These are phyloP conservation scores for Tragopan temminckii DNA, from an alignment of 2,797 vertebrate genomes.

Conservation along the genomic window DNA sequence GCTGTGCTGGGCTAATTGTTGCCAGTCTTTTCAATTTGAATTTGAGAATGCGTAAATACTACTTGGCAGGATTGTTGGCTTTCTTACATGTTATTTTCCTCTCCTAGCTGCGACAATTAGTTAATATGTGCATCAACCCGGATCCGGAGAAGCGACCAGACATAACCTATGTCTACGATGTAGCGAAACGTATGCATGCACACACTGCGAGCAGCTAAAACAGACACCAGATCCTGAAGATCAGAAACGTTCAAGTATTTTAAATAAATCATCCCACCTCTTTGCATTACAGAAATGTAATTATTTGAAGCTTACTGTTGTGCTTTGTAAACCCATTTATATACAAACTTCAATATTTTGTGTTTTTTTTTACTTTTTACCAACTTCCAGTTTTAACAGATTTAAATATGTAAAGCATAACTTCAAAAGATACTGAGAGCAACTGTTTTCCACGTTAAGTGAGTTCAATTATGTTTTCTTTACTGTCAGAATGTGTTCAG, in stretches of 20 bases:
- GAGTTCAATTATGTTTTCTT: slow-evolving; percentile 8
- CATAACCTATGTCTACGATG: slow-evolving; percentile 93
- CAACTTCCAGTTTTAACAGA: not conserved
- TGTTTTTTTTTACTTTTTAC: slow-evolving; percentile 18
- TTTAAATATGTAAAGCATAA: not conserved
- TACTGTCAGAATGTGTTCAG: slow-evolving; percentile 1
- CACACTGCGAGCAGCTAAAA: slow-evolving; percentile 87
- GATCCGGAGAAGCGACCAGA: slow-evolving; percentile 98
- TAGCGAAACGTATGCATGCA: slow-evolving; percentile 94
- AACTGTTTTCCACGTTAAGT: not conserved
- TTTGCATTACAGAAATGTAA: slow-evolving; percentile 24
- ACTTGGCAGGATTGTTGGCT: not conserved
- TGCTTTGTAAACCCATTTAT: slow-evolving; percentile 77
- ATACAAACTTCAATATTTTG: slow-evolving; percentile 37
- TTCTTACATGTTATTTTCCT: slow-evolving; percentile 2
- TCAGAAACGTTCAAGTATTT: slow-evolving; percentile 58
- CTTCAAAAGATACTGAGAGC: not conserved
- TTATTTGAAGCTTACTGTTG: slow-evolving; percentile 59
- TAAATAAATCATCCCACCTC: slow-evolving; percentile 39
- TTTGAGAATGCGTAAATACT: not conserved
- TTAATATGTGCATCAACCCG: slow-evolving; percentile 98
- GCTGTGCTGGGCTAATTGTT: not conserved
- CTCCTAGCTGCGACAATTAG: slow-evolving; percentile 92
- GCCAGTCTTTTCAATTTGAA: not conserved
- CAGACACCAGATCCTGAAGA: not conserved